Base-by-base conservation (phyloP, 2,888 invertebrate species). In the Rambutsinella grinnellia region DNA sequence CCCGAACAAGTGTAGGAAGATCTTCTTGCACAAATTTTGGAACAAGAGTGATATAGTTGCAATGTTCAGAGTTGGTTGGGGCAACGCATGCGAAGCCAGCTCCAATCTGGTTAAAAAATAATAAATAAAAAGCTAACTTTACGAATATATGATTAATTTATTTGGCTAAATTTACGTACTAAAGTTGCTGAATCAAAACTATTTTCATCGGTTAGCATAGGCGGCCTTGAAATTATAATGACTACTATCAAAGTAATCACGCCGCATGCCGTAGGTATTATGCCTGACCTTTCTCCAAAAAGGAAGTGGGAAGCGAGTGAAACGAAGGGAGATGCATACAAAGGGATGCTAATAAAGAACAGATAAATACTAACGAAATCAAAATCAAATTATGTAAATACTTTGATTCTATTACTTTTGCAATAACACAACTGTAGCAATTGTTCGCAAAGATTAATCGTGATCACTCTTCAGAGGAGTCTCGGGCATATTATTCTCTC, bases 1-100 rank as follows among this genome's bases (percentile, higher is more conserved):
- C n/a, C n/a, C n/a, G 68, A 75, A 51, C 79, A 81, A n/a, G 49
- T 44, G 46, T 65, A 80, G 5, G 78, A 76, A 1, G 82, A 80
- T 15, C 17, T 21, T 0, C 82, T 81, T 3, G 46, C 53, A 44
- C 84, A 83, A 3, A 8, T 23, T 60, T 84, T 83, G n/a, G n/a
- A n/a, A n/a, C n/a, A n/a, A n/a, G n/a, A n/a, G n/a, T n/a, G n/a
- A n/a, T n/a, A n/a, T n/a, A n/a, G n/a, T n/a, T n/a, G n/a, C n/a
- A n/a, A n/a, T n/a, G n/a, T n/a, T n/a, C n/a, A n/a, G n/a, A n/a
- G n/a, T n/a, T n/a, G n/a, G n/a, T n/a, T n/a, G n/a, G n/a, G n/a
- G n/a, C n/a, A n/a, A n/a, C 70, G 27, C 77, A 68, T 2, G 77
- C 67, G 10, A 75, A 28, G 8, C 49, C 51, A 2, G 44, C 44